Base-by-base conservation (phyloP, 2,888 invertebrate genomes). In the Habrosyne pyritoides region DNA sequence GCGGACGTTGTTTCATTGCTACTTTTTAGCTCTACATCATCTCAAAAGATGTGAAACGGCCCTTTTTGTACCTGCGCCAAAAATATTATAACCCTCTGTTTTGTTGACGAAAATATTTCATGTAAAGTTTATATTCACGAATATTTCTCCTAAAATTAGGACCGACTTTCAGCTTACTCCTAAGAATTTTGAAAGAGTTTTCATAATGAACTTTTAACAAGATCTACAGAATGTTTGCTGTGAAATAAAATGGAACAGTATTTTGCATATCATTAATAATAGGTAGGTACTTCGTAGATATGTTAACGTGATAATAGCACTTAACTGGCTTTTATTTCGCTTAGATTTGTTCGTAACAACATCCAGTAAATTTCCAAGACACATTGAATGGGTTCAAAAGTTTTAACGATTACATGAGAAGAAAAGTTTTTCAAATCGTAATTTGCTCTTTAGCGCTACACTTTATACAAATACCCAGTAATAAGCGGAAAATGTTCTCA, bases 111-210 rank as follows among this genome's bases (percentile, higher is more conserved):
- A 77, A 81, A 79, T 79, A 80, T 81, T 84, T 76, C 12, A 50
- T 28, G 72, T 66, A 68, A 81, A 77, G 61, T 79, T 79, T 58
- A 54, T 2, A 68, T 71, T 77, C 69, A 64, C 67, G 70, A 78
- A 80, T 81, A 79, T 79, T 79, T 79, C 65, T 69, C 70, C 61
- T 60, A 69, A 78, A 77, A 71, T 77, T 75, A 57, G 59, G 64
- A 71, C 60, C 64, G 56, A 75, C 69, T 75, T 75, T 67, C 61
- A 62, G n/a, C n/a, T n/a, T n/a, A 69, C 60, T 63, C 58, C 56
- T 62, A 53, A 24, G 24, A 70, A 75, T 66, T 75, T 70, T 55
- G 28, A 53, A 71, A 71, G 73, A 79, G 79, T 79, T 78, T 69
- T 69, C 66, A 61, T 63, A 67, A 61, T 62, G 64, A 71, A 63